Evolutionary conservation across 2,888 invertebrate species (phyloP), one percentile per base, ranked within the genome.

Genomic region (Suillia variegata): DNA sequence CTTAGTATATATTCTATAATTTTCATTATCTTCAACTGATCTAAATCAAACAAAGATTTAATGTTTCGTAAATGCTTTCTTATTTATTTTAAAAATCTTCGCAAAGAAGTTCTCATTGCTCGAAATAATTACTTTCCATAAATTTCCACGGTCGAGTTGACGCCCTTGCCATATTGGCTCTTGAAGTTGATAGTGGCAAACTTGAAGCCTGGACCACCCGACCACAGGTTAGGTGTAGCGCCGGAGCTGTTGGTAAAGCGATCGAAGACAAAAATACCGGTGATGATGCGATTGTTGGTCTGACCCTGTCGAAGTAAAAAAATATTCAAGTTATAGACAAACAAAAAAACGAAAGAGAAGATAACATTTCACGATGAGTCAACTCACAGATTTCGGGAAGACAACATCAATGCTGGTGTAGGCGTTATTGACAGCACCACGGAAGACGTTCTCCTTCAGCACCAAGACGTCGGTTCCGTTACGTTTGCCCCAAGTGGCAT

Each of bases 241-340:
- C 77, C 77, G 0, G 75, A 70, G 22, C 1, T 64, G 59, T 77
- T 76, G 56, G 64, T 70, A 59, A 75, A 76, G 61, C 70, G 70
- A 56, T 77, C 77, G 58, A 56, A 63, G 1, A 72, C 71, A 42
- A 53, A 56, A 54, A 77, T 31, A 12, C 33, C 61, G 2, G 65
- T 62, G 22, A 77, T 73, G 22, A 60, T 69, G 38, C 63, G 62
- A 2, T 2, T 13, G 18, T 62, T 64, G 22, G 13, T 59, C 10
- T 58, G n/a, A 22, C 70, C 72, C 76, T 76, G 24, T 38, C n/a
- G n/a, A n/a, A n/a, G n/a, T n/a, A n/a, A n/a, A n/a, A n/a, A 31
- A 31, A 31, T 31, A 31, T 31, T 5, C 31, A 31, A n/a, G 31
- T 31, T 31, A 8, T 31, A 31, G 12, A 31, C 31, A 8, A 6